Percentiles rank a stretch among this genome's conserved stretches.
These are phyloP conservation scores for Ophiothrix spiculata DNA, from an alignment of 35 echinoderm and acorn worm genomes.

Conservation along the genomic window DNA sequence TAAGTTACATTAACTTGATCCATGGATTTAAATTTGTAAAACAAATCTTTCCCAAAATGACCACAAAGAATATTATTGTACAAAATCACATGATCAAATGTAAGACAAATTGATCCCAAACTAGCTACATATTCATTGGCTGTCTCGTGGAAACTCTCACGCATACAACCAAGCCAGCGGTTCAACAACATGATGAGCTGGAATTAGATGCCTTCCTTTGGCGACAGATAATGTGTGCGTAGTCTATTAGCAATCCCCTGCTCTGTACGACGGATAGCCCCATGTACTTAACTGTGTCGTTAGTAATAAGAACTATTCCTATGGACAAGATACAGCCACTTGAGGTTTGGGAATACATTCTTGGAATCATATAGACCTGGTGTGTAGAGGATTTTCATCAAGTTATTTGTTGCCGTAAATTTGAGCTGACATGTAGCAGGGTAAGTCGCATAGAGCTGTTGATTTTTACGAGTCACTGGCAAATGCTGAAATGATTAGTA, in stretches of 20 bases:
- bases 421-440: background rate
- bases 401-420: background rate
- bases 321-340: background rate
- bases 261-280: background rate
- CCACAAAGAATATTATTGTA: no score
- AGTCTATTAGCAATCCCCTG: background rate
- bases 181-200: background rate
- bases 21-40: no score
- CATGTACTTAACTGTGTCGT: background rate
- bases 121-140: no score
- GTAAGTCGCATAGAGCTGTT: background rate
- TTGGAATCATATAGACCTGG: background rate
- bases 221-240: constrained; percentile 1
- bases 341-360: background rate
- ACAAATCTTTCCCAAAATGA: no score
- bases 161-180: no score
- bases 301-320: background rate
- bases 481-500: background rate
- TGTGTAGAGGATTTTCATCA: background rate
- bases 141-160: no score
- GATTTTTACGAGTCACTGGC: background rate
- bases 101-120: no score
- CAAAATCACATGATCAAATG: no score
- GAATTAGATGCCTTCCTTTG: background rate
- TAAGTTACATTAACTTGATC: no score